Evolutionary conservation across 2,888 invertebrate species (phyloP), one percentile per base, ranked within the genome.

Genomic region (Stenurella melanura): DNA sequence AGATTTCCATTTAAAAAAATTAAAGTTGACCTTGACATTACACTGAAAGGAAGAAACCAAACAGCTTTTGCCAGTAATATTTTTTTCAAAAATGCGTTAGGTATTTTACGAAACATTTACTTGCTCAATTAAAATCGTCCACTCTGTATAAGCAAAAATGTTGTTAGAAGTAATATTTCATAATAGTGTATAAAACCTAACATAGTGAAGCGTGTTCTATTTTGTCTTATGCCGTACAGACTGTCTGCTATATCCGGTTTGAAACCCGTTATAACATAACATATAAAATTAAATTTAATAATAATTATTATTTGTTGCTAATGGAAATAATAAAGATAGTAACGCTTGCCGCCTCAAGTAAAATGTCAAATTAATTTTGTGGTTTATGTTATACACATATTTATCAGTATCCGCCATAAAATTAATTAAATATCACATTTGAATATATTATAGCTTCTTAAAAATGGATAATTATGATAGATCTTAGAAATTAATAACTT

Each of bases 281-380:
- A 64, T 34, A 64, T 42, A 18, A 63, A 63, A 63, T 64, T 64
- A 38, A 17, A 19, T 64, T 19, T 64, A 64, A 64, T 64, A 64
- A 38, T 42, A 2, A 42, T 42, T 50, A 50, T n/a, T 64, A 42
- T 19, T 42, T 42, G 1, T 42, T 12, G 18, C 15, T 64, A 64
- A 64, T 64, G 64, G 42, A 64, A 64, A 64, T 64, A 63, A 38
- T 38, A 38, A 64, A 42, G 42, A 64, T 64, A 64, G 64, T 64
- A 64, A 64, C 42, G 64, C 19, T 64, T 42, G 64, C 18, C 42
- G 42, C 42, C 19, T 19, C 64, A 64, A 42, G 18, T 18, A n/a
- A 42, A 42, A 30, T 15, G 42, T 17, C 38, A 18, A 18, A 38
- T 42, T 34, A 34, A 61, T 61, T 61, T 61, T 63, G 12, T 60